Evolutionary conservation across 2,113 vertebrate species (phyloP).

Genomic region (Naja naja): DNA sequence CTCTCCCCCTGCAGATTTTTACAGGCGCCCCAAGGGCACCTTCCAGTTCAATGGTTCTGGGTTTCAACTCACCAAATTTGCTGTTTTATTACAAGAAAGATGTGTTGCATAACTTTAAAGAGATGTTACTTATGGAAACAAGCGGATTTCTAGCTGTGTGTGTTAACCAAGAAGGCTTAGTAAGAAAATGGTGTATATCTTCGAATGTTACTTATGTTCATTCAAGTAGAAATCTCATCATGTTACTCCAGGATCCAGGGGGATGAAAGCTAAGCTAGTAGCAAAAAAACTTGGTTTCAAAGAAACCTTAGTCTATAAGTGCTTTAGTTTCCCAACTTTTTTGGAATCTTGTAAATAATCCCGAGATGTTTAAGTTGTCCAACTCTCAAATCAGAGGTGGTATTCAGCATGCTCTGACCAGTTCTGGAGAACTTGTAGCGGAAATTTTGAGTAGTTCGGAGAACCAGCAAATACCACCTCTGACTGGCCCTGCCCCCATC

Average conservation of each 20-base stretch:
- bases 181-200: not conserved
- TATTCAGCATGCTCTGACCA: too few relatives aligned
- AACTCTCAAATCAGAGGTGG: not conserved
- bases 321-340: not conserved
- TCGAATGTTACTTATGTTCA: not conserved
- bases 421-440: too few relatives aligned
- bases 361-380: not conserved
- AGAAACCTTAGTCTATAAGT: not conserved
- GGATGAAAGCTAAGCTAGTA: not conserved
- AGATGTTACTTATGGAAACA: not conserved
- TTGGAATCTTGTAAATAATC: not conserved
- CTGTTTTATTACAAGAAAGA: not conserved
- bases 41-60: not conserved
- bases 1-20: not conserved
- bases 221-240: not conserved
- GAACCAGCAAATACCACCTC: too few relatives aligned
- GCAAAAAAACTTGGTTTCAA: not conserved
- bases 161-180: not conserved
- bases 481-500: too few relatives aligned
- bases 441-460: too few relatives aligned
- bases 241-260: not conserved
- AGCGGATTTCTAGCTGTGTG: not conserved
- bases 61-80: too few relatives aligned
- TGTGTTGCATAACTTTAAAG: not conserved
- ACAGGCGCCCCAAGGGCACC: not conserved